Conservation (phyloP, 2,888 invertebrate genomes). For the Polylopha cassiicola region DNA sequence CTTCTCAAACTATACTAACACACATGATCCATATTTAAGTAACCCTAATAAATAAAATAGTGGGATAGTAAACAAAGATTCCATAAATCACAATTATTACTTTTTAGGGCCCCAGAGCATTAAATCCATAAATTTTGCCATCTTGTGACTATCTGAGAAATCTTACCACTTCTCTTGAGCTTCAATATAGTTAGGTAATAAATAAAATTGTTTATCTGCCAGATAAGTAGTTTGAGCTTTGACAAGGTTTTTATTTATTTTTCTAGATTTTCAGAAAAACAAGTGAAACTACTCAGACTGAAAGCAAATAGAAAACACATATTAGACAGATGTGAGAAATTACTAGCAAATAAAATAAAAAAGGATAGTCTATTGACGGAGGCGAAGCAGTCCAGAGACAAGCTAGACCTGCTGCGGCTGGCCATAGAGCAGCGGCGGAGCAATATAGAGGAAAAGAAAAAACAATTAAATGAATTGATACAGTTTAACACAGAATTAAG, state of each 20-base stretch:
- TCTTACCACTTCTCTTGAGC: too few relatives aligned
- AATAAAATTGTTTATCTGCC: too few relatives aligned
- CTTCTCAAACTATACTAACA: too few relatives aligned
- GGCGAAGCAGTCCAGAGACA: conserved; percentile 61
- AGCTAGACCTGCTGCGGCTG: conserved; percentile 55
- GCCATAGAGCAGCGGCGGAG: conserved; percentile 63
- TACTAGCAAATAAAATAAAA: conserved; percentile 55
- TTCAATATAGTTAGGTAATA: too few relatives aligned
- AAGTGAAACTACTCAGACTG: conserved; percentile 75
- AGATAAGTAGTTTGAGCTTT: too few relatives aligned
- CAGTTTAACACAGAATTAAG: conserved; percentile 54
- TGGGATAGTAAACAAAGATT: too few relatives aligned
- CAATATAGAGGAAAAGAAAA: conserved; percentile 53
- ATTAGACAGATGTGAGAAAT: conserved; percentile 73
- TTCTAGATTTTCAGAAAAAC: conserved; percentile 80
- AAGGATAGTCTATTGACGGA: conserved; percentile 60
- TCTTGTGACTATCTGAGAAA: too few relatives aligned
- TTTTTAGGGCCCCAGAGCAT: too few relatives aligned
- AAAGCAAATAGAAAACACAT: conserved; percentile 77
- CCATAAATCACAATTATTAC: too few relatives aligned
- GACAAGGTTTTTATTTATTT: conserved; percentile 1
- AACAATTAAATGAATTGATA: conserved; percentile 42
- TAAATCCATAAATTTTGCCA: too few relatives aligned
- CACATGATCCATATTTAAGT: too few relatives aligned
- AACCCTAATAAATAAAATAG: too few relatives aligned